These are phyloP conservation scores for Eptatretus atami DNA, from an alignment of 2,797 vertebrate genomes.

Conservation along the genomic window DNA sequence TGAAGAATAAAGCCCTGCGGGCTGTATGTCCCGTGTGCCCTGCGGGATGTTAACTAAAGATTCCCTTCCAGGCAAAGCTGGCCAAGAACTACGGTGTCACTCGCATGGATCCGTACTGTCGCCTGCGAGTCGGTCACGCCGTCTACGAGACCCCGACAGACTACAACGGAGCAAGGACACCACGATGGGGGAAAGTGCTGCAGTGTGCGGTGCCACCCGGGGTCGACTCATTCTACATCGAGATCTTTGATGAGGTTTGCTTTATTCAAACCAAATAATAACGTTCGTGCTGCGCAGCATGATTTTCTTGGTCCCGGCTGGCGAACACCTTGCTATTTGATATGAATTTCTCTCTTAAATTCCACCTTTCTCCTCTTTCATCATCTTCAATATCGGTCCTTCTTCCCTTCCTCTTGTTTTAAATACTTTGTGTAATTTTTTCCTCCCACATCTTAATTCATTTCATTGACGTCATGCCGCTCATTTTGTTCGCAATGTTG, in stretches of 20 bases:
- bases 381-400: background rate
- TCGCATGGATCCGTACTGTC: conserved; percentile 81
- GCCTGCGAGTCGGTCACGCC: conserved; percentile 54
- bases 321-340: background rate
- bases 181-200: conserved; percentile 87
- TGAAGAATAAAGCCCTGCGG: too few species aligned
- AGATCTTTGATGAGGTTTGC: conserved; percentile 82
- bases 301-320: too few species aligned
- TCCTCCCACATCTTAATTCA: background rate
- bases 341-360: background rate
- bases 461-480: too few species aligned
- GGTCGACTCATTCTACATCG: conserved; percentile 78
- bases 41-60: too few species aligned
- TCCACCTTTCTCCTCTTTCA: background rate
- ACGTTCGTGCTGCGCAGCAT: too few species aligned
- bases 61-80: conserved; percentile 35
- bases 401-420: background rate
- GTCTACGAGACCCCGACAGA: conserved; percentile 88
- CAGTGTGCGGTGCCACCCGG: conserved; percentile 68
- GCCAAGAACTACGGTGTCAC: conserved; percentile 96
- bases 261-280: conserved; percentile 6
- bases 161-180: conserved; percentile 85
- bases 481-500: too few species aligned
- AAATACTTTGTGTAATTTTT: conserved; percentile 1
- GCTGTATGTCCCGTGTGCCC: too few species aligned